Percentiles rank a stretch among this genome's conserved stretches.
phyloP scores from a whole-genome alignment of 2,888 invertebrate genomes.

The Cheiracanthium punctorium region DNA sequence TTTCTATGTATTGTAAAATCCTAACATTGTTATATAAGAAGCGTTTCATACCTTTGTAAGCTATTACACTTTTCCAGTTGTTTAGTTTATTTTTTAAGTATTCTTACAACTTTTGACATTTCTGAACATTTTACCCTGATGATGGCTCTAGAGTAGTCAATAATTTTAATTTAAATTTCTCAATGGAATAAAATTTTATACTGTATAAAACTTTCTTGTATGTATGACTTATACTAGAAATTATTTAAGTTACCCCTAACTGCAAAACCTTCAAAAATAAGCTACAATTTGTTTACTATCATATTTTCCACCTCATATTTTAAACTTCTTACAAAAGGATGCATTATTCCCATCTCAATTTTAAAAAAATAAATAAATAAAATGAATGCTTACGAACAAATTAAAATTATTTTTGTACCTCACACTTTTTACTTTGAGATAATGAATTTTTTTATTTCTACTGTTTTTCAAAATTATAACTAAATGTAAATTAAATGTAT shows the following conservation, averaged over 20 bases:
- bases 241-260: background rate
- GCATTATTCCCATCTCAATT: too few relatives aligned
- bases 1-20: background rate
- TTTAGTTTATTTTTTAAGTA: background rate
- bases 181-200: background rate
- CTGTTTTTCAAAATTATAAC: too few relatives aligned
- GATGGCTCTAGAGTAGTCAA: constrained; percentile 3
- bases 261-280: too few relatives aligned
- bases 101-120: background rate
- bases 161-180: background rate
- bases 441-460: too few relatives aligned
- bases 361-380: too few relatives aligned
- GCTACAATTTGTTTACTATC: too few relatives aligned
- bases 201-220: background rate
- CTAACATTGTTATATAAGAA: constrained; percentile 12
- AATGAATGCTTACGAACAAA: too few relatives aligned
- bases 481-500: too few relatives aligned
- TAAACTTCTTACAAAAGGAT: too few relatives aligned
- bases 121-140: background rate
- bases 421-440: too few relatives aligned
- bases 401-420: too few relatives aligned
- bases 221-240: background rate
- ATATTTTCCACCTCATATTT: too few relatives aligned
- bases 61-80: background rate
- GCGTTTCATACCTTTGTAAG: constrained; percentile 9